Percentiles rank a stretch among this genome's conserved stretches.
These are phyloP conservation scores for Abrostola tripartita DNA, from an alignment of 2,888 invertebrate species.

Conservation along the genomic window DNA sequence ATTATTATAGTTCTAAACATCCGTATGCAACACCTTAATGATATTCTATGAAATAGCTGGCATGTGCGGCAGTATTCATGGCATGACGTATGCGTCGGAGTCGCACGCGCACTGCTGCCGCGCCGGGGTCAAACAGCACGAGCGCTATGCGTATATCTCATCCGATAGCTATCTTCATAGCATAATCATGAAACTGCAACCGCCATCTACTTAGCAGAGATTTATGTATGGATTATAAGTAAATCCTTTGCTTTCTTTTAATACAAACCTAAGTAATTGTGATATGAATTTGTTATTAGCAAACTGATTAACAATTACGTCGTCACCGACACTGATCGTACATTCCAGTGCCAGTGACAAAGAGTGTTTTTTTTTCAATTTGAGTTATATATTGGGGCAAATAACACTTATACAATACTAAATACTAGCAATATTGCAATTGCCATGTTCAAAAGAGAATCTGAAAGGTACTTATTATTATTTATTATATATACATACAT, in stretches of 20 bases:
- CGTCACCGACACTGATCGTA: no score
- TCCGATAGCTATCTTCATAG: conserved; percentile 38
- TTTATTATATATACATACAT: no score
- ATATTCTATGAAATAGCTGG: conserved; percentile 48
- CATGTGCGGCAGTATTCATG: conserved; percentile 47
- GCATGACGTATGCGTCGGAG: conserved; percentile 29
- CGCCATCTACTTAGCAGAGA: neutral
- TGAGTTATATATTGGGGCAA: no score
- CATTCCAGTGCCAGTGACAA: no score
- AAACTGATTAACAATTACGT: no score
- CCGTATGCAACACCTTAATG: conserved; percentile 32
- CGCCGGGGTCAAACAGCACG: conserved; percentile 46
- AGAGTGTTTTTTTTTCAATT: no score
- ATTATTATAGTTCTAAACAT: conserved; percentile 24
- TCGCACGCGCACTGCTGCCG: conserved; percentile 21
- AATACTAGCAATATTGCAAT: no score
- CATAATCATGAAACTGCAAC: conserved; percentile 22
- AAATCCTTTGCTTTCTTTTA: neutral
- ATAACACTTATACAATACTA: no score
- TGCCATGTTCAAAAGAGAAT: no score
- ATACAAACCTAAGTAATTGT: no score
- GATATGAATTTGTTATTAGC: no score
- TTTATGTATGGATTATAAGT: neutral
- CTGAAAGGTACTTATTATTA: no score
- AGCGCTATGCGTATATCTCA: conserved; percentile 35